phyloP scores from a whole-genome alignment of 2,113 vertebrate genomes.

The Tachuris rubrigastra region DNA sequence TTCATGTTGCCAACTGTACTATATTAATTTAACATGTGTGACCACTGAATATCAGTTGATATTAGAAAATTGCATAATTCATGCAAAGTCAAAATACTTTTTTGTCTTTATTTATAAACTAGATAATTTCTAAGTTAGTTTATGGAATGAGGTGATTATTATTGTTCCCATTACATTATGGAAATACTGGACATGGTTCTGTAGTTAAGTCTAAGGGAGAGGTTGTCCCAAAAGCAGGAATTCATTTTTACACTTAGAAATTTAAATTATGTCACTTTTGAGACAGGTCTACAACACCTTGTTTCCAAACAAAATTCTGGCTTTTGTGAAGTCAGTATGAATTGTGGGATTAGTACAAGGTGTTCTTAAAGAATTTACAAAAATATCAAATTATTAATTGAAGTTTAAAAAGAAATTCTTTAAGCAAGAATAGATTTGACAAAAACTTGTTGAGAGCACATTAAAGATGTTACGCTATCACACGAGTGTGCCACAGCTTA shows the following conservation, averaged over 20 bases:
- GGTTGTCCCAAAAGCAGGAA: background rate
- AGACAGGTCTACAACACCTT: background rate
- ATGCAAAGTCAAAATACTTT: background rate
- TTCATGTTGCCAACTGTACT: background rate
- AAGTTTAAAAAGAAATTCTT: background rate
- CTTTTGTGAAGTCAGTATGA: background rate
- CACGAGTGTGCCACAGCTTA: background rate
- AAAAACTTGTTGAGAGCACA: background rate
- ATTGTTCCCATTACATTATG: background rate
- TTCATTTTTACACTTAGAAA: background rate
- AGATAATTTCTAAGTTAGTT: background rate
- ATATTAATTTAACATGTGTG: background rate
- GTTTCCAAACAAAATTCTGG: background rate
- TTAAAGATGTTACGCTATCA: background rate
- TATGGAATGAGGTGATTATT: background rate
- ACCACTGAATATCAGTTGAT: constrained; percentile 7
- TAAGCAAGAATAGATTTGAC: background rate
- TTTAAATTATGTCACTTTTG: background rate
- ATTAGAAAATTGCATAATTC: background rate
- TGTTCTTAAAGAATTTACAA: background rate
- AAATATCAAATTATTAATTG: background rate
- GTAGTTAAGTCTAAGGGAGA: background rate
- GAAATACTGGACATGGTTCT: background rate
- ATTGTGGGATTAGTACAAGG: background rate
- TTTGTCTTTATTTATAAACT: background rate